Evolutionary conservation across 2,888 invertebrate genomes (phyloP), one percentile per base, ranked within the genome.

Genomic region (Petrolisthes manimaculis): DNA sequence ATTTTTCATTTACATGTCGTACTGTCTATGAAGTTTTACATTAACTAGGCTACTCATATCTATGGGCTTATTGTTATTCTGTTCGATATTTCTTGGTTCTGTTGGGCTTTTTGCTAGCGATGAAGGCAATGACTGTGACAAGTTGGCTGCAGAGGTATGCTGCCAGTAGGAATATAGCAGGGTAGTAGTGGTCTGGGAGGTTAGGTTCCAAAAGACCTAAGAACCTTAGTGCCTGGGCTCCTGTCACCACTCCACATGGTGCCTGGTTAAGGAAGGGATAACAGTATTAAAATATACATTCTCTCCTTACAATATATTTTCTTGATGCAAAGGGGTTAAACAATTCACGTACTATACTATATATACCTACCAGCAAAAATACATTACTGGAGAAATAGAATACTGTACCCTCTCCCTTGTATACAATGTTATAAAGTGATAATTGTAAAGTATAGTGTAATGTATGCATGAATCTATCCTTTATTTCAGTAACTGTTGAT

Each of bases 241-340:
- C 90, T 0, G 84, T 90, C 55, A 88, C 88, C 9, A 91, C 86
- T 12, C 91, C 91, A 71, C 91, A 91, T 4, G 89, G 88, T n/a
- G 91, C 90, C 91, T 91, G 88, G 37, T 12, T 21, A 83, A 55
- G 37, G 37, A 37, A 37, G 37, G 37, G 37, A 37, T 37, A 37
- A 37, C 37, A 37, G 37, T 37, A 37, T 37, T 37, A 37, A 2
- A 37, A 37, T 37, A 37, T 37, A 37, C 37, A 37, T 37, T 37
- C 37, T 37, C 37, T 37, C 37, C 2, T 37, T 37, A 37, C 37
- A 0, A 37, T 37, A 37, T 37, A 37, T 37, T 37, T 37, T 37
- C 37, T 37, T 37, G 37, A 37, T 37, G 37, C 37, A 37, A 37
- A 1, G 37, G 37, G 37, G 37, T 37, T 37, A 37, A 37, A 37